Conservation (phyloP, 2,113 vertebrate genomes). For the Phalacrocorax pelagicus region DNA sequence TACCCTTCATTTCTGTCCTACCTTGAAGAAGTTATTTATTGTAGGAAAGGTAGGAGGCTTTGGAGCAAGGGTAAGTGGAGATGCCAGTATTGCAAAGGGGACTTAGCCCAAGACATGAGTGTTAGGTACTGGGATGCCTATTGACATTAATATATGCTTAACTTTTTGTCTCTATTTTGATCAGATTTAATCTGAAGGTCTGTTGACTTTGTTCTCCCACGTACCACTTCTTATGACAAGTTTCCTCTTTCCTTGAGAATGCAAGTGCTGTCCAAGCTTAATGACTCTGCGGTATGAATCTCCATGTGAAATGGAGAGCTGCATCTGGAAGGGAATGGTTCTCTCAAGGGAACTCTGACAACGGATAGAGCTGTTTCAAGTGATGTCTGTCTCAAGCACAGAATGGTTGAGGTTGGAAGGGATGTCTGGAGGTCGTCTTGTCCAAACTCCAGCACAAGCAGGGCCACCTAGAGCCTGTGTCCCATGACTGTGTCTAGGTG, state of each 20-base stretch:
- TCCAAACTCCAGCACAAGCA: not conserved
- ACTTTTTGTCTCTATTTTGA: not conserved
- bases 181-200: not conserved
- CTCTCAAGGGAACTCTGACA: not conserved
- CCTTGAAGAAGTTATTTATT: not conserved
- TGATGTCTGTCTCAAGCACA: not conserved
- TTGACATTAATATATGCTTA: not conserved
- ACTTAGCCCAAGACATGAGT: not conserved
- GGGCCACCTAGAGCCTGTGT: not conserved
- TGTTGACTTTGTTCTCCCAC: not conserved
- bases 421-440: not conserved
- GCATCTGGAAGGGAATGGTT: not conserved
- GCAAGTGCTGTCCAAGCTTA: not conserved
- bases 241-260: not conserved
- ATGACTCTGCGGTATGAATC: not conserved
- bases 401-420: not conserved
- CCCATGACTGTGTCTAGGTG: not conserved
- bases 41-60: not conserved
- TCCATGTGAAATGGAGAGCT: not conserved
- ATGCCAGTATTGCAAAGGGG: not conserved
- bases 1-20: not conserved
- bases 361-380: not conserved
- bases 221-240: not conserved
- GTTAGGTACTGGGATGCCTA: not conserved
- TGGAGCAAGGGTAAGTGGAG: not conserved